Evolutionary conservation across 2,797 vertebrate genomes (phyloP).

Genomic region (Paramormyrops hopkinsi): DNA sequence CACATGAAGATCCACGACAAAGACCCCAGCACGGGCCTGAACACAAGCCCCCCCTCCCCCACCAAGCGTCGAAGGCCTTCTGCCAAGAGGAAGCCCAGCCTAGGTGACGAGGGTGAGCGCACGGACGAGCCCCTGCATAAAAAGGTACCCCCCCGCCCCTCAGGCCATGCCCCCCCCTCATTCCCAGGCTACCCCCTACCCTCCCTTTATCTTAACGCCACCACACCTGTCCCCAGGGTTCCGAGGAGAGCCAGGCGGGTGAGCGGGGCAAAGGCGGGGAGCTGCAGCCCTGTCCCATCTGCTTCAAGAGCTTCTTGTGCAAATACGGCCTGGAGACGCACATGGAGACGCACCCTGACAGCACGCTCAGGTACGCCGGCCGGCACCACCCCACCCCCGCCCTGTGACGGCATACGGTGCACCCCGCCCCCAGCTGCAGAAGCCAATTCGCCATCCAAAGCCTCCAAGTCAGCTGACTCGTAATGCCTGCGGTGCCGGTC

Average conservation of each 20-base stretch:
- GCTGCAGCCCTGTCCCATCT: slow-evolving; percentile 78
- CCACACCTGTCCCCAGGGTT: slow-evolving; percentile 52
- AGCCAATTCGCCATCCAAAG: neutral
- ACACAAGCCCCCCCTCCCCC: slow-evolving; percentile 73
- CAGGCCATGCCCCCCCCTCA: neutral
- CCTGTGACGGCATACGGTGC: too few relatives aligned
- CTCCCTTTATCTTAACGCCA: neutral
- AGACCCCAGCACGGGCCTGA: slow-evolving; percentile 66
- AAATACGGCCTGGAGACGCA: slow-evolving; percentile 84
- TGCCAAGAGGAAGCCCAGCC: slow-evolving; percentile 74
- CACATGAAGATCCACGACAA: slow-evolving; percentile 99
- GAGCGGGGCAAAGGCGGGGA: slow-evolving; percentile 64
- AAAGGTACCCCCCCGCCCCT: slow-evolving; percentile 63
- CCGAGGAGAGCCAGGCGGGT: slow-evolving; percentile 62
- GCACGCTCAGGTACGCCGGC: slow-evolving; percentile 68
- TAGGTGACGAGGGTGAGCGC: slow-evolving; percentile 67
- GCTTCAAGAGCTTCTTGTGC: slow-evolving; percentile 85
- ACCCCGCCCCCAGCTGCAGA: neutral
- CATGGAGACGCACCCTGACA: slow-evolving; percentile 90
- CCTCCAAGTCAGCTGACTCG: neutral
- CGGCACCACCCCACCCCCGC: neutral
- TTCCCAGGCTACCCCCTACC: neutral
- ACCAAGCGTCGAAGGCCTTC: slow-evolving; percentile 77
- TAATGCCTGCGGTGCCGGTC: neutral
- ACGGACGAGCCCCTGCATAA: slow-evolving; percentile 73